A percentile compares a stretch with the other conserved stretches of the same genome.
Conservation (phyloP, 1,140 invertebrate genomes). For the Scaptodrosophila lebanonensis region DNA sequence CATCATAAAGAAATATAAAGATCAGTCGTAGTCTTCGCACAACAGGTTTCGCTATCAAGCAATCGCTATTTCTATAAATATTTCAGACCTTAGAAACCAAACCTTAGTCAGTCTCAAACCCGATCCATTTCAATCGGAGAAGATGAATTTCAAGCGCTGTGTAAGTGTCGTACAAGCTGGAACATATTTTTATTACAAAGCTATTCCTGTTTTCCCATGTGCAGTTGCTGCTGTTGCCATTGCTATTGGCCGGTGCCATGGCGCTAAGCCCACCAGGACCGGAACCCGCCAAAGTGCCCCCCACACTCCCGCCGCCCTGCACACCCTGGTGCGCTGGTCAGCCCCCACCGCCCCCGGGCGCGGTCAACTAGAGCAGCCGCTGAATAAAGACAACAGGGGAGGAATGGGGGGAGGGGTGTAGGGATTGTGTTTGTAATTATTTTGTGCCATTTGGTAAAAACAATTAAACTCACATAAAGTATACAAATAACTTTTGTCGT, state of each 20-base stretch:
- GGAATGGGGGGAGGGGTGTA: too few species aligned
- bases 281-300: not conserved
- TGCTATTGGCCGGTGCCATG: constrained; percentile 11
- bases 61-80: too few species aligned
- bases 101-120: too few species aligned
- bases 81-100: too few species aligned
- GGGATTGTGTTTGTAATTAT: constrained; percentile 37
- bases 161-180: constrained; percentile 12
- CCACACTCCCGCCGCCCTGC: constrained; percentile 18
- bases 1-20: too few species aligned
- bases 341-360: constrained; percentile 35
- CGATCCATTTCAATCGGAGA: too few species aligned
- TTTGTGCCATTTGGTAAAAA: constrained; percentile 39
- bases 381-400: too few species aligned
- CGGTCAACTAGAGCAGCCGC: constrained; percentile 37
- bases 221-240: constrained; percentile 31
- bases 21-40: too few species aligned
- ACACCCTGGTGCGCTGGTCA: constrained; percentile 44
- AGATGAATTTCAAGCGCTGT: constrained; percentile 30
- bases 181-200: not conserved
- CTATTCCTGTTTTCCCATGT: too few species aligned
- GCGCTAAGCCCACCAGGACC: not conserved
- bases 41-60: too few species aligned
- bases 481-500: constrained; percentile 40
- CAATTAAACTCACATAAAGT: constrained; percentile 51